Base-by-base conservation (phyloP, 2,888 invertebrate genomes). In the Ametastegia equiseti region DNA sequence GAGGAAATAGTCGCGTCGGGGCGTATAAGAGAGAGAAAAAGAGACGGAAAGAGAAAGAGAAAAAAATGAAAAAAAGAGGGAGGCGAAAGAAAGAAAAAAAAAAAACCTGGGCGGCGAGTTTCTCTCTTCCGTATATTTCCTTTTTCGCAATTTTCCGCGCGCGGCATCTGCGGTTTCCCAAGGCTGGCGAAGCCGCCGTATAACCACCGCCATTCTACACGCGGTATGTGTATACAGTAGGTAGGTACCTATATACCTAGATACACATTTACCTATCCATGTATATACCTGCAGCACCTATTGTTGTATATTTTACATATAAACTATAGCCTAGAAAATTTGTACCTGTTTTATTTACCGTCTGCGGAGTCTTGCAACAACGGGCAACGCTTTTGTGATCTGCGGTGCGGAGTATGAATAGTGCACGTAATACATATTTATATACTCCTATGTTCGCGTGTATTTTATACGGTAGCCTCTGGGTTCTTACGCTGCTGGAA, bases 111-210 rank as follows among this genome's bases (percentile, higher is more conserved):
- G 82, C 78, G 73, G 83, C 63, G 83, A 50, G 86, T 87, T 87
- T 86, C 86, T 87, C 87, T 87, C 86, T 85, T 86, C 84, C 84
- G n/a, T n/a, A 86, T 86, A 85, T 87, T 86, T 87, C 86, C 39
- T 75, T 75, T 73, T 75, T 75, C 50, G 50, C 75, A 75, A 75
- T 36, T 75, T 75, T 85, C 82, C 83, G 82, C 82, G 83, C 82
- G 80, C 81, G 83, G 83, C 84, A 78, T 82, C 85, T 84, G 80
- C 82, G 85, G 84, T 83, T 86, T 85, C 84, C 85, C 50, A 75
- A 75, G 50, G 50, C 75, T 75, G 30, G 36, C 23, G 42, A 30
- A 42, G 30, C 45, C 45, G 30, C 47, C 71, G 47, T 71, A n/a
- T n/a, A 71, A 42, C 71, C 42, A 42, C 71, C 42, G 27, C 71